Base-by-base conservation (phyloP, 2,113 vertebrate species). In the Alectura lathami region DNA sequence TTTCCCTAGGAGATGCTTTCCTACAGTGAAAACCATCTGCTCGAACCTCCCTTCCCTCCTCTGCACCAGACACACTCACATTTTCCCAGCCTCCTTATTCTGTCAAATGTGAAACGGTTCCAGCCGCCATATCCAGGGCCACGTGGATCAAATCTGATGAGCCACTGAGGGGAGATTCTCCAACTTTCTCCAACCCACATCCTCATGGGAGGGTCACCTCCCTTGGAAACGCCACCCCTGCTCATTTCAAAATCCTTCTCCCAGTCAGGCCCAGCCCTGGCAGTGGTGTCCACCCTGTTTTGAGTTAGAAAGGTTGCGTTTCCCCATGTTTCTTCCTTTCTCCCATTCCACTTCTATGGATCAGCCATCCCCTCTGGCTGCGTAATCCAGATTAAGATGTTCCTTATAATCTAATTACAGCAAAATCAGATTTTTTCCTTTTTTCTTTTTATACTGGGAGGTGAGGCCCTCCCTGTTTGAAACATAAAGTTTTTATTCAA, bases 1-100 rank as follows among this genome's bases (percentile, higher is more conserved):
- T 57, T 76, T 89, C 53, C 17, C n/a, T 29, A 8, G 38, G 60
- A 95, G 43, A 42, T 72, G 36, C 22, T 86, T 89, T 86, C 64
- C n/a, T 43, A 42, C 1, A 0, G 48, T 67, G 78, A 76, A 50
- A 21, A 27, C 30, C 73, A 63, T 76, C 78, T 87, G 76, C 53
- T 86, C 56, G 0, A 0, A 6, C 70, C 24, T 53, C 57, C n/a
- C 34, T 13, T 60, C 53, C 24, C 38, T 76, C 30, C 42, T 50
- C 53, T 77, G 36, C 22, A 70, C 9, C 59, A 90, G 32, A 38
- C 27, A 47, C 22, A 86, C n/a, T 11, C 24, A 48, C 3, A 50
- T 48, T 34, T 73, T 59, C 34, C 5, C 79, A 83, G 48, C 20
- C 2, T 63, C 45, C 29, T 53, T 32, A 12, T 53, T 42, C 34